Evolutionary conservation across 2,797 vertebrate genomes (phyloP).

Genomic region (Macroramphosus scolopax): DNA sequence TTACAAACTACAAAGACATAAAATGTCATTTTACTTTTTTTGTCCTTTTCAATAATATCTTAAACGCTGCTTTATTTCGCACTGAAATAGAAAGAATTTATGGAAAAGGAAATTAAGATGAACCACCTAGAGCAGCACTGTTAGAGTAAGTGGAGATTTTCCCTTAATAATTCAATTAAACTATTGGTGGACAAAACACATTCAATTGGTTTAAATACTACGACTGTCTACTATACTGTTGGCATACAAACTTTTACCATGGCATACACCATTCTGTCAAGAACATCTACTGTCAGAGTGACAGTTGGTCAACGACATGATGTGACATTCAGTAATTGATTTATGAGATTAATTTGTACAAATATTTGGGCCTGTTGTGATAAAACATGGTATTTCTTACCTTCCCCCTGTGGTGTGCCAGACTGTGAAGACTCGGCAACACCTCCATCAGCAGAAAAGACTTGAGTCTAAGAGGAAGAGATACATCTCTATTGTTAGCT

Average conservation of each 20-base stretch:
- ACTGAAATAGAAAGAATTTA: too few relatives aligned
- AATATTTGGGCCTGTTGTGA: background rate
- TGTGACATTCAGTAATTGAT: background rate
- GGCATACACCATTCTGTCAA: background rate
- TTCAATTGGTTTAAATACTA: too few relatives aligned
- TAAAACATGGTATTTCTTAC: conserved; percentile 57
- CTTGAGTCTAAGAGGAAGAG: conserved; percentile 80
- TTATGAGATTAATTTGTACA: background rate
- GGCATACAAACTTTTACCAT: background rate
- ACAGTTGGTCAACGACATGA: background rate
- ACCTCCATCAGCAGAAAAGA: conserved; percentile 88
- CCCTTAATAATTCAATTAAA: too few relatives aligned
- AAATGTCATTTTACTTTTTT: too few relatives aligned
- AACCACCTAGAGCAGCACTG: too few relatives aligned
- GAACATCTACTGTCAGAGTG: background rate
- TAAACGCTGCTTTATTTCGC: too few relatives aligned
- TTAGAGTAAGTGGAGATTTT: too few relatives aligned
- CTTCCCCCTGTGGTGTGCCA: conserved; percentile 90
- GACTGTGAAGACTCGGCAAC: conserved; percentile 86
- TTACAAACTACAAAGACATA: too few relatives aligned
- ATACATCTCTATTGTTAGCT: conserved; percentile 10
- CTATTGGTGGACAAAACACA: too few relatives aligned
- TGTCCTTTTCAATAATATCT: too few relatives aligned
- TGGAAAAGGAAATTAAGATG: too few relatives aligned
- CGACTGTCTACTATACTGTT: too few relatives aligned